Conservation (phyloP, 1,140 invertebrate genomes). For the Lutraria rhynchaena region DNA sequence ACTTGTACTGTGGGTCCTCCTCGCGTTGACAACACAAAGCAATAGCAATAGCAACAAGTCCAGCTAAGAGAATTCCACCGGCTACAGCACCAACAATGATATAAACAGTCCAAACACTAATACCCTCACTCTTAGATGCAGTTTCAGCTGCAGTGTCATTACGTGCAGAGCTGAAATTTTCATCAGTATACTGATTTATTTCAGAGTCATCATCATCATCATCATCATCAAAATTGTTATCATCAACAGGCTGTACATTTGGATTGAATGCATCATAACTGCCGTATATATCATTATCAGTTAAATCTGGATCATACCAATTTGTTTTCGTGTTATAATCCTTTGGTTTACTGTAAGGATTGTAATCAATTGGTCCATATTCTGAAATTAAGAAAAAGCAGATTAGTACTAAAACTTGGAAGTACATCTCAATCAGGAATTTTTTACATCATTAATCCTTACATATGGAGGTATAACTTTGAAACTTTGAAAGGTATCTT, state of each 20-base stretch:
- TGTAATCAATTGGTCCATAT: no score
- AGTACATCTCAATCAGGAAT: no score
- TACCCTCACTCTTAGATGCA: slow-evolving; percentile 7
- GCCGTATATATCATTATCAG: background rate
- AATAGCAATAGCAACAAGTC: slow-evolving; percentile 60
- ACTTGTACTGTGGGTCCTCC: slow-evolving; percentile 58
- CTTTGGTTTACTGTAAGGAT: no score
- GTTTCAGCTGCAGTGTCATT: slow-evolving; percentile 22
- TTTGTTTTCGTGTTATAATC: slow-evolving; percentile 31
- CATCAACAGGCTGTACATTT: background rate
- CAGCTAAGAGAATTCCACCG: slow-evolving; percentile 57
- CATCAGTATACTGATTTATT: background rate
- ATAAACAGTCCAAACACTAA: slow-evolving; percentile 61
- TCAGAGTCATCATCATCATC: background rate
- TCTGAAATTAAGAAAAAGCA: no score
- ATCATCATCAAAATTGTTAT: slow-evolving; percentile 8
- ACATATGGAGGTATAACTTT: no score
- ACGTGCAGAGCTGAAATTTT: background rate
- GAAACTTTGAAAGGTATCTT: no score
- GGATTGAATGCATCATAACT: background rate
- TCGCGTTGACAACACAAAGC: slow-evolving; percentile 60
- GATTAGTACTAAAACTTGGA: no score
- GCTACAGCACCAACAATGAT: slow-evolving; percentile 63
- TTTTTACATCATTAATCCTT: no score
- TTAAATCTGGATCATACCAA: slow-evolving; percentile 1